phyloP scores from a whole-genome alignment of 2,888 invertebrate species.

The Ryuthela nishihirai region DNA sequence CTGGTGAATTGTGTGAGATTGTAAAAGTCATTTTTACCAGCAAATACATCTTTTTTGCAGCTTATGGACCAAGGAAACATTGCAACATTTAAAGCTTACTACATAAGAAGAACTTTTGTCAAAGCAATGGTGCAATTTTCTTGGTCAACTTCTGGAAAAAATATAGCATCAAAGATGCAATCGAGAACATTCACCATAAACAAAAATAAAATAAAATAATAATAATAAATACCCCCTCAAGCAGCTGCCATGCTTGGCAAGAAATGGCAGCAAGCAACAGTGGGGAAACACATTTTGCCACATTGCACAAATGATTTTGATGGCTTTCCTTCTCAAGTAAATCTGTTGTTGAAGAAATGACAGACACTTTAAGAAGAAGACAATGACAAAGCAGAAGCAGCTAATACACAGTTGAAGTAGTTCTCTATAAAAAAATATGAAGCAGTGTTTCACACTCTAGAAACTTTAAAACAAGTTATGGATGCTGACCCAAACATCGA shows the following conservation, averaged over 20 bases:
- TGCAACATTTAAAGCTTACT: no score
- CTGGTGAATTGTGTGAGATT: constrained; percentile 9
- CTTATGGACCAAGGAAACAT: constrained; percentile 32
- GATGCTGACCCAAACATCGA: background rate
- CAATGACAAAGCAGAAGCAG: background rate
- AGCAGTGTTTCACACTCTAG: background rate
- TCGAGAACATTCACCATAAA: constrained; percentile 24
- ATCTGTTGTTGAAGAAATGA: background rate
- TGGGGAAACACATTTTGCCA: constrained; percentile 20
- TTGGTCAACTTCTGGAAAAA: constrained; percentile 29
- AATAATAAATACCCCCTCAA: no score
- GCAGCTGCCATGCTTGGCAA: constrained; percentile 14
- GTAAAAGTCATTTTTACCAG: constrained; percentile 31
- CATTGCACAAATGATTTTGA: background rate
- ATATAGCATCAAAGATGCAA: constrained; percentile 29
- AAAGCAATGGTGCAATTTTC: background rate
- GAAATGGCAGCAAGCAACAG: constrained; percentile 10
- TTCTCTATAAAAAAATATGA: background rate
- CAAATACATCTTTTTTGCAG: constrained; percentile 18
- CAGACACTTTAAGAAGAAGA: background rate
- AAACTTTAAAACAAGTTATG: background rate
- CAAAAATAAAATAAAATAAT: no score
- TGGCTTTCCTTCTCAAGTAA: background rate
- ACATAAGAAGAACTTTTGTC: no score
- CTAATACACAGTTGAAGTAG: background rate